Evolutionary conservation across 2,797 vertebrate species (phyloP), one percentile per base, ranked within the genome.

Genomic region (Cirrhinus mrigala): DNA sequence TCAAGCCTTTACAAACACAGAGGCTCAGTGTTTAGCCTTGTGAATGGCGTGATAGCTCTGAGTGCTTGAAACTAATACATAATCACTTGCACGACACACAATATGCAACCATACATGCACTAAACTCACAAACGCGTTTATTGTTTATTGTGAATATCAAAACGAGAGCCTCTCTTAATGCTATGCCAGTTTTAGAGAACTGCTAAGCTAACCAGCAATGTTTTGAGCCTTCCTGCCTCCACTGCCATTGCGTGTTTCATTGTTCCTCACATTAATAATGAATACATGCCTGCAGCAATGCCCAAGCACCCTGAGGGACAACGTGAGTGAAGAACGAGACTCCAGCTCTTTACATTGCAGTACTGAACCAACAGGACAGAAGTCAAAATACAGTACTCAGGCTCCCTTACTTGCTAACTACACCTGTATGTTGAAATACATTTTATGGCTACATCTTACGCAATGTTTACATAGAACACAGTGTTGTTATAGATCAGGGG

Each of bases 1-100:
- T 90, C 89, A 85, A 84, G 88, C 85, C 80, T 79, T 33, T 91
- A 90, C 88, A 92, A 92, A 84, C 48, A 76, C 82, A 78, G 74
- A 84, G 62, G 91, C 87, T 85, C 68, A 44, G 54, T 92, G 91
- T 91, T 92, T 93, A 89, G 88, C 87, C 87, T 87, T 83, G 1
- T 78, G 44, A 88, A 6, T 82, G 48, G 83, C 87, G 27, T 60
- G 50, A 85, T 69, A 88, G 46, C 68, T 88, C 76, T 70, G 48
- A 86, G 82, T 77, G 90, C 87, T 87, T 73, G 76, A 50, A 86
- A 86, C 81, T 60, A 70, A 84, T 78, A 37, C 66, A 69, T 84
- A 84, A 84, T 78, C 52, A 58, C 74, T 78, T 78, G 62, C 74
- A 69, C 48, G 77, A 80, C 75, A 70, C 84, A 87, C 29, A 83